A percentile compares a stretch with the other conserved stretches of the same genome.
Conservation (phyloP, 1,140 invertebrate genomes). For the Neuroterus valhalla region DNA sequence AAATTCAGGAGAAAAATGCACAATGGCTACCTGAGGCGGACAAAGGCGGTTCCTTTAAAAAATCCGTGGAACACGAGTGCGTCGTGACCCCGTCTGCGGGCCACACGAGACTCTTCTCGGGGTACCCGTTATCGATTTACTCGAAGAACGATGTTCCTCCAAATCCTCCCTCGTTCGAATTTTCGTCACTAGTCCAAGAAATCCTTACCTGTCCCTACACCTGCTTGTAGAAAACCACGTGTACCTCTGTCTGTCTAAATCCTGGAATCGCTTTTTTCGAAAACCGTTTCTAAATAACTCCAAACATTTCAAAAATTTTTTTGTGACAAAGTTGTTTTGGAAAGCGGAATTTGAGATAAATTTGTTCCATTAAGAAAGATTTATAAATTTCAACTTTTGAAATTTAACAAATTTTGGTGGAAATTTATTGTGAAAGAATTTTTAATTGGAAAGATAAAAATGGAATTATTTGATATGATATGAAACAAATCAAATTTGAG, state of each 20-base stretch:
- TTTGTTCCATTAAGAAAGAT: too few relatives aligned
- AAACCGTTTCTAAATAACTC: background rate
- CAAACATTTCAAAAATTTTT: slow-evolving; percentile 24
- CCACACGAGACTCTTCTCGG: slow-evolving; percentile 42
- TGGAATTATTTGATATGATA: too few relatives aligned
- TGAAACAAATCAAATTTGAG: too few relatives aligned
- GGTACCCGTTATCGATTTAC: slow-evolving; percentile 60
- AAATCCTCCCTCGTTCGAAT: slow-evolving; percentile 46
- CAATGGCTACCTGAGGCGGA: slow-evolving; percentile 43
- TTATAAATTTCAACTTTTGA: too few relatives aligned
- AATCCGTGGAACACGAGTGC: slow-evolving; percentile 1
- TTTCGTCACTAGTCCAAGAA: slow-evolving; percentile 43
- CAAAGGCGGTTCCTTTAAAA: slow-evolving; percentile 37
- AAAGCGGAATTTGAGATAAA: too few relatives aligned
- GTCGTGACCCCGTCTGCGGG: slow-evolving; percentile 29
- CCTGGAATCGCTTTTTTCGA: background rate
- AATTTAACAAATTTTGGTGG: too few relatives aligned
- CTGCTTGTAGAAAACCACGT: slow-evolving; percentile 18
- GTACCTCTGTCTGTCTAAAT: background rate
- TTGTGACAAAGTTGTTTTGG: too few relatives aligned
- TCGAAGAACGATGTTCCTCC: slow-evolving; percentile 41
- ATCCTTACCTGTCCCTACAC: slow-evolving; percentile 6
- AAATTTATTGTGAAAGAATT: too few relatives aligned
- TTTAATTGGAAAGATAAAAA: too few relatives aligned
- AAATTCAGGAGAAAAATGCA: slow-evolving; percentile 43